Evolutionary conservation across 2,113 vertebrate genomes (phyloP), one percentile per base, ranked within the genome.

Genomic region (Cololabis saira): DNA sequence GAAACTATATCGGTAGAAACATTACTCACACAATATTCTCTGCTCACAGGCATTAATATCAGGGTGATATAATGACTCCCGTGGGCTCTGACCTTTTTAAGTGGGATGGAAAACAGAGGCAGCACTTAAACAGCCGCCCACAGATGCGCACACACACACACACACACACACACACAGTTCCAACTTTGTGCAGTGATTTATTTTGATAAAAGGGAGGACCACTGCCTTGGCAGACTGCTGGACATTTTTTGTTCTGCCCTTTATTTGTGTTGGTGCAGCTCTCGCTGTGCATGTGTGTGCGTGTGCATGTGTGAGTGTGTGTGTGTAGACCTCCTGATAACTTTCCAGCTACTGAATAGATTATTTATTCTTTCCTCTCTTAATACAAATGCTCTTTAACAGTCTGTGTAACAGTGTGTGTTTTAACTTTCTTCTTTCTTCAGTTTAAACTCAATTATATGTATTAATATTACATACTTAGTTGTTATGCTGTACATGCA

Each of bases 91-190:
- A 91, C 86, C 90, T 87, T 91, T 82, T 57, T 91, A 91, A 92
- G 88, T 91, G 87, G 87, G 84, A 91, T 83, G 76, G 84, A 91
- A 92, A 92, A 90, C 91, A 91, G 89, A 87, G 74, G 74, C 79
- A 61, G 67, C n/a, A 65, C 81, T 88, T 85, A 81, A 22, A 83
- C 84, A 65, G 73, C 71, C 50, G 49, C 55, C 27, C 48, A 47
- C 18, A 1, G 41, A 47, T 56, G 61, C 61, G 16, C 54, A 18
- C 58, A 58, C 54, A 64, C 55, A 18, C 54, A 18, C 58, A 58
- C 54, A 64, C 55, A 12, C 12, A 42, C 40, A 50, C 27, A 15
- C 50, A 47, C 67, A 68, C 50, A 59, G 21, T 10, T 78, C 79
- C 58, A 70, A 67, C 33, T 33, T 50, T 53, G 13, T 49, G 33